A percentile compares a stretch with the other conserved stretches of the same genome.
phyloP scores from a whole-genome alignment of 1,140 invertebrate species.

The Dreissena polymorpha region DNA sequence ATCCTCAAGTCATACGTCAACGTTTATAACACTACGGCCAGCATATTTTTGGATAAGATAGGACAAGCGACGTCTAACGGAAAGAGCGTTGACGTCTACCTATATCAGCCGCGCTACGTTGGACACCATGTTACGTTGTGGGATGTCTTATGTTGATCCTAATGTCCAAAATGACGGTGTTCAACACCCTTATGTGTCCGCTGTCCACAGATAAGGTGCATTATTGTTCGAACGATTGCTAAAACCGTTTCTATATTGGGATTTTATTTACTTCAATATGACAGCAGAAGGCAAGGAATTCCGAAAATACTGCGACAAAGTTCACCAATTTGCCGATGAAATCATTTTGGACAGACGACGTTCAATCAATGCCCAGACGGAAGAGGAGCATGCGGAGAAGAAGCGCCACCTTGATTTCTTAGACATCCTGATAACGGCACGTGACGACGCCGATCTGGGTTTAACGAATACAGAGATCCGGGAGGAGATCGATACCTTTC shows the following conservation, averaged over 20 bases:
- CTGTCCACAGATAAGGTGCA: neutral
- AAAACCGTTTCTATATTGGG: constrained; percentile 56
- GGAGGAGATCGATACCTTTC: constrained; percentile 71
- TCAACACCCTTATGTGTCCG: constrained; percentile 14
- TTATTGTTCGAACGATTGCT: neutral
- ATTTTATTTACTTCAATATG: constrained; percentile 56
- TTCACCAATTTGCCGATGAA: constrained; percentile 58
- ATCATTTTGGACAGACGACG: constrained; percentile 60
- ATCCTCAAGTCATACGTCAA: constrained; percentile 91
- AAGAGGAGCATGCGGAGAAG: neutral
- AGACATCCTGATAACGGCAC: constrained; percentile 68
- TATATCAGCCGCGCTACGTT: constrained; percentile 57
- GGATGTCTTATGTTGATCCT: constrained; percentile 60
- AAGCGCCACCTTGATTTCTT: constrained; percentile 63
- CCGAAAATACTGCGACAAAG: too few species aligned
- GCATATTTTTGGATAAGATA: constrained; percentile 34
- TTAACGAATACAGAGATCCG: constrained; percentile 65
- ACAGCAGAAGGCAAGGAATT: constrained; percentile 39
- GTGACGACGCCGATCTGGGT: constrained; percentile 64
- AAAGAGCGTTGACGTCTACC: constrained; percentile 55
- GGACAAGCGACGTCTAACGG: neutral
- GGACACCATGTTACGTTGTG: constrained; percentile 65
- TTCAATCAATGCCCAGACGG: constrained; percentile 21
- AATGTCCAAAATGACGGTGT: constrained; percentile 44
- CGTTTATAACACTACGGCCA: constrained; percentile 84